Base-by-base conservation (phyloP, 2,797 vertebrate genomes). In the Bryconaethiops microstoma region DNA sequence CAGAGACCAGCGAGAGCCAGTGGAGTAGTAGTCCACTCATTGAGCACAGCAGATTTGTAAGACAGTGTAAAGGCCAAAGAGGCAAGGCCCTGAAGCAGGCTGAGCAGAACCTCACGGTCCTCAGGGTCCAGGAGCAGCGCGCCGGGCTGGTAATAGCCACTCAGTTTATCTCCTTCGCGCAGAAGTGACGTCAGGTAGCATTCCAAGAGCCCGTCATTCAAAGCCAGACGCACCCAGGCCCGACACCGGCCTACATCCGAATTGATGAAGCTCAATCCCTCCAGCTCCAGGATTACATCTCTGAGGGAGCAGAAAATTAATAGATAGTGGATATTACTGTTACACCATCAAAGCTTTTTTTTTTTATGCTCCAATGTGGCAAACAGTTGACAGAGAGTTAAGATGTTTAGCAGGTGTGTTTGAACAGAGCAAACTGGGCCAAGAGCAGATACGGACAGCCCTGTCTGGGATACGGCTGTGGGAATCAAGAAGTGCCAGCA, bases 1-100 rank as follows among this genome's bases (percentile, higher is more conserved):
- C 95, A 97, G n/a, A 99, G 95, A 7, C 98, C 98, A 0, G 97
- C 96, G 0, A 99, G 94, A n/a, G 94, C 94, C 86, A 99, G 86
- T 0, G 98, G 98, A 0, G 97, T 99, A 74, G 96, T 81, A 0
- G 98, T 99, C 98, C 97, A 99, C 71, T 97, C 95, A 0, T 99
- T 99, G 62, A 99, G 91, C 79, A 99, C 94, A 0, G 97, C 95
- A 0, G 97, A 98, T 86, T 99, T 99, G 86, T 98, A 98, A 7
- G 98, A 99, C 4, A 99, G 94, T 84, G 92, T 90, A 1, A 99
- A 99, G 2, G 95, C 93, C 48, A 99, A 92, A 0, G 97, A 97
- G 0, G 95, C 91, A 2, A 99, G 91, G 16, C 97, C 98, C 88
- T 98, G 97, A 86, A 99, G 89, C 88, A 98, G 97, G 90, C 96